These are phyloP conservation scores for Enteromius mattozi DNA, from an alignment of 2,797 vertebrate species.

Conservation along the genomic window DNA sequence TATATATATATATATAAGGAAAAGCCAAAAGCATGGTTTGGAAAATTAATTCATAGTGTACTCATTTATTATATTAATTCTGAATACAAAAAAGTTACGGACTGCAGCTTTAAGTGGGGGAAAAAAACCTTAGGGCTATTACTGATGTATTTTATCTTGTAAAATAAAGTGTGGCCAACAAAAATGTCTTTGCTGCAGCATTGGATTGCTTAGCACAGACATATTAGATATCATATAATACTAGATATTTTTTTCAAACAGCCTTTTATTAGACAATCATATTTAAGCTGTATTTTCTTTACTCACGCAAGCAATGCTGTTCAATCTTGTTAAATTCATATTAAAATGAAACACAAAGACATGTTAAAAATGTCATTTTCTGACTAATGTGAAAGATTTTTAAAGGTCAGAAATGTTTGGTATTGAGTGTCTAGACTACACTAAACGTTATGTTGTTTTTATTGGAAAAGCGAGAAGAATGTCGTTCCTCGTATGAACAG, in stretches of 20 bases:
- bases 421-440: conserved; percentile 9
- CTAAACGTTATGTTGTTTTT: conserved; percentile 15
- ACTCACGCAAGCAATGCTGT: not conserved
- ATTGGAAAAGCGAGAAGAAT: conserved; percentile 41
- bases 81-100: no score
- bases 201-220: not conserved
- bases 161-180: not conserved
- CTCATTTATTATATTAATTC: no score
- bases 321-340: not conserved
- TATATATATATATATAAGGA: no score
- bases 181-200: no score
- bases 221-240: not conserved
- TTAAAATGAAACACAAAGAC: not conserved
- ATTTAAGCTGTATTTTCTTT: not conserved
- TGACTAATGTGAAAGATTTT: not conserved
- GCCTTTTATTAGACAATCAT: not conserved
- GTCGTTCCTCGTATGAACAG: conserved; percentile 67
- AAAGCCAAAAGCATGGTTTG: no score
- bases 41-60: no score
- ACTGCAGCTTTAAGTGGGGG: no score
- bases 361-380: not conserved
- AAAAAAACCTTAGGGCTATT: not conserved
- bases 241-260: no score
- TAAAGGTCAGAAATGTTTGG: conserved; percentile 6
- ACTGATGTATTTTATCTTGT: not conserved